phyloP scores from a whole-genome alignment of 2,113 vertebrate species.

The Aldabrachelys gigantea region DNA sequence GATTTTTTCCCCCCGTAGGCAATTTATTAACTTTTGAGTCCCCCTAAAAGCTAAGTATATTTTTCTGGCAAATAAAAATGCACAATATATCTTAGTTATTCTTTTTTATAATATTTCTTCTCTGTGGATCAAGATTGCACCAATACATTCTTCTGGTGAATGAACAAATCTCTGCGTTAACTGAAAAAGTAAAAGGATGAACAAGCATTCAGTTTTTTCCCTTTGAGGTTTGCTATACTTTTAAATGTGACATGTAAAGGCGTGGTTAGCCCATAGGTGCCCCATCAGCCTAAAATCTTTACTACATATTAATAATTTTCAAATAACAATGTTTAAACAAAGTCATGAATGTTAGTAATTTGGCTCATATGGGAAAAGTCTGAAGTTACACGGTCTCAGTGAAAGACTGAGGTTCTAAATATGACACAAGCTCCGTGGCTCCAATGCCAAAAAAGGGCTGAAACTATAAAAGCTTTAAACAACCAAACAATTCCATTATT shows the following conservation, averaged over 20 bases:
- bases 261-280: not conserved
- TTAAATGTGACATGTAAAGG: slow-evolving; percentile 27
- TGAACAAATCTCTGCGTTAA: slow-evolving; percentile 17
- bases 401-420: slow-evolving; percentile 6
- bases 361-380: slow-evolving; percentile 36
- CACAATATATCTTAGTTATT: slow-evolving; percentile 44
- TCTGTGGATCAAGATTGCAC: slow-evolving; percentile 28
- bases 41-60: slow-evolving; percentile 3
- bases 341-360: slow-evolving; percentile 53
- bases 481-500: slow-evolving; percentile 34
- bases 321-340: not conserved
- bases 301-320: not conserved
- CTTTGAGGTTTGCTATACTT: not conserved
- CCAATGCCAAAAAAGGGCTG: not conserved
- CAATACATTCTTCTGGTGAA: slow-evolving; percentile 38
- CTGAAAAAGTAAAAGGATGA: not conserved
- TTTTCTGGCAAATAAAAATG: slow-evolving; percentile 16
- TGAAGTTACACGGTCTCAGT: not conserved
- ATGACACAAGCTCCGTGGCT: not conserved
- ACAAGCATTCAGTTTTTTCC: not conserved
- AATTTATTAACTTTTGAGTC: slow-evolving; percentile 29
- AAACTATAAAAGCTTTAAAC: slow-evolving; percentile 37
- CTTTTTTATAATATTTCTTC: not conserved
- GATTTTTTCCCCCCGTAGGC: not conserved
- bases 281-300: slow-evolving; percentile 11